phyloP scores from a whole-genome alignment of 2,888 invertebrate species.

The Drosophila parthenogenetica region DNA sequence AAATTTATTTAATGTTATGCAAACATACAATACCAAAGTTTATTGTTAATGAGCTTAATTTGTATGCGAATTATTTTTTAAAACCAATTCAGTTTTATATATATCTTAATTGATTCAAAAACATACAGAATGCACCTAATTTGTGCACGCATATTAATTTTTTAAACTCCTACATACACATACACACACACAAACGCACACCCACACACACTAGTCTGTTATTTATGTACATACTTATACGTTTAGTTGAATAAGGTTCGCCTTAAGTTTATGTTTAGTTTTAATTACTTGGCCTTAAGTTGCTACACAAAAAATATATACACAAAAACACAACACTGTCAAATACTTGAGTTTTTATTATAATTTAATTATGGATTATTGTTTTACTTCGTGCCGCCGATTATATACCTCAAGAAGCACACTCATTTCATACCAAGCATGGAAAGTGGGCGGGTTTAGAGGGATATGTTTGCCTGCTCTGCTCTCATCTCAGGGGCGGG shows the following conservation, averaged over 20 bases:
- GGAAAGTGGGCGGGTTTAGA: slow-evolving; percentile 83
- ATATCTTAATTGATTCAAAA: slow-evolving; percentile 37
- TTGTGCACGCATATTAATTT: slow-evolving; percentile 62
- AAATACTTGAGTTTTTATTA: slow-evolving; percentile 45
- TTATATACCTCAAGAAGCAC: slow-evolving; percentile 40
- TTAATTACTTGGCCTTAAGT: slow-evolving; percentile 78
- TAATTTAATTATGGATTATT: slow-evolving; percentile 9
- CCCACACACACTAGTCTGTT: slow-evolving; percentile 78
- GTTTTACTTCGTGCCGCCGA: slow-evolving; percentile 17
- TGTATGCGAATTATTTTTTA: slow-evolving; percentile 54
- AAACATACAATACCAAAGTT: slow-evolving; percentile 68
- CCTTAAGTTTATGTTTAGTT: slow-evolving; percentile 73
- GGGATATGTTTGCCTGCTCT: slow-evolving; percentile 79
- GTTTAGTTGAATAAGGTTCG: slow-evolving; percentile 54
- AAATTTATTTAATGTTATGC: slow-evolving; percentile 57
- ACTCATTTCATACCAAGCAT: slow-evolving; percentile 69
- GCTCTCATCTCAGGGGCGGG: slow-evolving; percentile 42
- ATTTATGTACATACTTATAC: slow-evolving; percentile 72
- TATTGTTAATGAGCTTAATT: slow-evolving; percentile 65
- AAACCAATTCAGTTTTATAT: slow-evolving; percentile 19
- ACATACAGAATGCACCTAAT: slow-evolving; percentile 35
- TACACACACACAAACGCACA: slow-evolving; percentile 44
- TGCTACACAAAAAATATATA: slow-evolving; percentile 64
- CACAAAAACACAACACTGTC: slow-evolving; percentile 41
- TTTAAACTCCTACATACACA: slow-evolving; percentile 25